These are phyloP conservation scores for Gnathonemus echidnorhynchus DNA, from an alignment of 2,113 vertebrate species.

Conservation along the genomic window DNA sequence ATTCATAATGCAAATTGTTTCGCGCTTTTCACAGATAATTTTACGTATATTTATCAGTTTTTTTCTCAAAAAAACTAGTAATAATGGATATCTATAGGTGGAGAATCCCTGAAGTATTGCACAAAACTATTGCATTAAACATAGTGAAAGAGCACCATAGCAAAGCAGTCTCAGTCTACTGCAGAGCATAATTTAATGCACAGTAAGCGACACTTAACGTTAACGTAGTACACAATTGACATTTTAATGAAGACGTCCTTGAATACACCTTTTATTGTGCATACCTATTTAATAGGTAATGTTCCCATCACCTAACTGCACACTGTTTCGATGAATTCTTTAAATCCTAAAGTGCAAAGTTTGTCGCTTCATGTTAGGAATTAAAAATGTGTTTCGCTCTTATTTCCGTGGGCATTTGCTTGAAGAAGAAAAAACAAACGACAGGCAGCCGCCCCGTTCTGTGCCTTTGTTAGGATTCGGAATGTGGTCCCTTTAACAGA, in stretches of 20 bases:
- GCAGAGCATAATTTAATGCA: conserved; percentile 10
- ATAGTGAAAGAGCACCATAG: conserved; percentile 14
- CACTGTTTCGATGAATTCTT: neutral
- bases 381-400: neutral
- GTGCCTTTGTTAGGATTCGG: neutral
- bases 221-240: neutral
- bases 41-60: neutral
- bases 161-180: neutral
- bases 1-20: neutral
- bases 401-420: neutral
- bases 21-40: neutral
- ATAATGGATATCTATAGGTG: neutral
- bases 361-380: neutral
- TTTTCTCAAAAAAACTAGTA: neutral
- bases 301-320: neutral
- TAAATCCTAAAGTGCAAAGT: conserved; percentile 17
- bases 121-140: neutral
- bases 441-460: neutral
- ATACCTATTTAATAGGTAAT: neutral
- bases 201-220: neutral
- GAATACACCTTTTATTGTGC: neutral
- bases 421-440: neutral
- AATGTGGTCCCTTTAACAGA: conserved; percentile 24
- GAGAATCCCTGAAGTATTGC: conserved; percentile 1
- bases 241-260: neutral